Base-by-base conservation (phyloP, 2,888 invertebrate genomes). In the Dascillus cervinus region DNA sequence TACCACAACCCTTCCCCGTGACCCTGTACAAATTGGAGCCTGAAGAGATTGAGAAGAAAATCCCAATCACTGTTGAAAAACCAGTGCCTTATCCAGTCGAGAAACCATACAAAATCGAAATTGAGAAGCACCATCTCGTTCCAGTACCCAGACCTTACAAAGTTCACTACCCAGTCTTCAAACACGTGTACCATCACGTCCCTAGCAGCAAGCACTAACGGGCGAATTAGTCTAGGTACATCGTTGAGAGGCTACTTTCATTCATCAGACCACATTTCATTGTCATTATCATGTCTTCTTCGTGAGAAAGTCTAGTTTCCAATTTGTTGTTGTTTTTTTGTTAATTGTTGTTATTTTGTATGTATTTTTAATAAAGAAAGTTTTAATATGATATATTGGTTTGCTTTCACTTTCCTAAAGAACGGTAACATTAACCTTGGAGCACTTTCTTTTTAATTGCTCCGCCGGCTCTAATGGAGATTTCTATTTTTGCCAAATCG, bases 41-140 rank as follows among this genome's bases (percentile, higher is more conserved):
- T 6, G 79, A 82, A 50, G 73, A 81, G 39, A 72, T 82, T 31
- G 82, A 82, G 50, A 79, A 78, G 50, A 79, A 76, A 44, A 77
- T 83, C 6, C 82, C 82, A 2, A 80, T 79, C 61, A 77, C 79
- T 2, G 80, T 83, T 3, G 82, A 82, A 54, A 81, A 79, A 53
- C 77, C 79, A 11, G 74, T 77, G 11, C 77, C 78, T 11, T 78
- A 81, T 50, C 78, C 79, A 46, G 73, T 83, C 2, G 79, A 81
- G 53, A 81, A 76, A 54, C 83, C 82, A 3, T 82, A 81, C 70
- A 81, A 81, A 47, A 79, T 83, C 3, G 77, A 79, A 60, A 79
- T 83, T 13, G 76, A 82, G 43, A 83, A 81, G 66, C 81, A 75
- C 55, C 78, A 82, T 26, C 79, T 77, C 56, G 75, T 82, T 23